Evolutionary conservation across 1,140 invertebrate genomes (phyloP), one percentile per base, ranked within the genome.

Genomic region (Aphelenchoides besseyi): DNA sequence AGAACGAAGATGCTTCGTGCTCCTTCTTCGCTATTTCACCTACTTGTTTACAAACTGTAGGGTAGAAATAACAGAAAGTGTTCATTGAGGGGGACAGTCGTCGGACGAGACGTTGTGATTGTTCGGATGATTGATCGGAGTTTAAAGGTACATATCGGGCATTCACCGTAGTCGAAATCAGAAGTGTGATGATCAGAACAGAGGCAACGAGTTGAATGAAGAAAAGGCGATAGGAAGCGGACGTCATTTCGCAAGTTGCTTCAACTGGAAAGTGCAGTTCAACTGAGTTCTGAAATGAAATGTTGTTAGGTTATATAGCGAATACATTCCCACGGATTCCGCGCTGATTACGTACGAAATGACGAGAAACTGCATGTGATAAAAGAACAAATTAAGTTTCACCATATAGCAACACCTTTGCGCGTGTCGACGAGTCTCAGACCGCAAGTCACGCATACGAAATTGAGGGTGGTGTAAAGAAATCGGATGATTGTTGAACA

Each of bases 21-120:
- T 59, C 9, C 30, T 9, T 9, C 23, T 9, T 59, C 9, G 57
- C 23, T 8, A 26, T 59, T 59, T 59, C 41, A 23, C 41, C 23
- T 23, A 23, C 41, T 48, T 67, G 53, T 67, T 67, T 67, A 26
- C 64, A 67, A 23, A 67, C 66, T n/a, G 16, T 18, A n/a, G 64
- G 64, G 53, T 67, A 28, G 64, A 67, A 69, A 28, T 67, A 67
- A 32, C 64, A 67, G 64, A 67, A 67, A 30, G 64, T 67, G 64
- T 52, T 18, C 64, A 67, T 67, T 16, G 64, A 67, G 16, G 64
- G 64, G 16, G 64, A 61, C 53, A 67, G 53, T 30, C 64, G 41
- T 3, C 64, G 64, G 18, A 67, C 64, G 1, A 29, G 64, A n/a
- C 23, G 48, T 32, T 59, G 64, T 36, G 18, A n/a, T n/a, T 61